Conservation (phyloP, 2,797 vertebrate species). For the Neoniphon sammara region DNA sequence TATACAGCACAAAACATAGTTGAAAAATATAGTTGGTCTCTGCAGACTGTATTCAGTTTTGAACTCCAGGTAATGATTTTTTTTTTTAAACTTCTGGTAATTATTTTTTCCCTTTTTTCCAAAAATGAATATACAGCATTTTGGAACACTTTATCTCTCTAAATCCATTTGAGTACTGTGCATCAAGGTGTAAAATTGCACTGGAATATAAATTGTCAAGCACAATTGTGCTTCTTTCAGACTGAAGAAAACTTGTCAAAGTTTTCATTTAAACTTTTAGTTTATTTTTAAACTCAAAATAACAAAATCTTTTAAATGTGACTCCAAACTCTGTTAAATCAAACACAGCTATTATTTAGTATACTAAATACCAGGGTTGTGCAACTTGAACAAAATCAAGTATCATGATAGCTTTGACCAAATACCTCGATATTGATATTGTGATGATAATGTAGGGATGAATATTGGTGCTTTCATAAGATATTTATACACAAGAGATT, state of each 20-base stretch:
- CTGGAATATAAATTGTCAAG: not conserved
- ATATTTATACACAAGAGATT: too few relatives aligned
- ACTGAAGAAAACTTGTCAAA: not conserved
- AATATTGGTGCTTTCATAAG: too few relatives aligned
- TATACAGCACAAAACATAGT: not conserved
- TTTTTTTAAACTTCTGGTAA: not conserved
- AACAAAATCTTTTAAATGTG: not conserved
- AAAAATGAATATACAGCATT: not conserved
- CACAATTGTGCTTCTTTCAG: not conserved
- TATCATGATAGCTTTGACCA: too few relatives aligned
- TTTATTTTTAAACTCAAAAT: not conserved
- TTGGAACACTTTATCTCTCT: not conserved
- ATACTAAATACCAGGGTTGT: too few relatives aligned
- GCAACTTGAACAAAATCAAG: too few relatives aligned
- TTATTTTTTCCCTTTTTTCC: not conserved
- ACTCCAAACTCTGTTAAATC: not conserved
- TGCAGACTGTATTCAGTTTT: not conserved
- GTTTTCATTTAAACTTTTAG: too few relatives aligned
- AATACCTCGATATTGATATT: too few relatives aligned
- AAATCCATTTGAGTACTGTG: not conserved
- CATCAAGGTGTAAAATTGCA: not conserved
- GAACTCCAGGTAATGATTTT: not conserved
- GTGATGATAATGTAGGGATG: too few relatives aligned
- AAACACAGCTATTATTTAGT: not conserved
- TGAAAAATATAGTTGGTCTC: not conserved